phyloP scores from a whole-genome alignment of 2,797 vertebrate genomes.

The Syngnathus acus region DNA sequence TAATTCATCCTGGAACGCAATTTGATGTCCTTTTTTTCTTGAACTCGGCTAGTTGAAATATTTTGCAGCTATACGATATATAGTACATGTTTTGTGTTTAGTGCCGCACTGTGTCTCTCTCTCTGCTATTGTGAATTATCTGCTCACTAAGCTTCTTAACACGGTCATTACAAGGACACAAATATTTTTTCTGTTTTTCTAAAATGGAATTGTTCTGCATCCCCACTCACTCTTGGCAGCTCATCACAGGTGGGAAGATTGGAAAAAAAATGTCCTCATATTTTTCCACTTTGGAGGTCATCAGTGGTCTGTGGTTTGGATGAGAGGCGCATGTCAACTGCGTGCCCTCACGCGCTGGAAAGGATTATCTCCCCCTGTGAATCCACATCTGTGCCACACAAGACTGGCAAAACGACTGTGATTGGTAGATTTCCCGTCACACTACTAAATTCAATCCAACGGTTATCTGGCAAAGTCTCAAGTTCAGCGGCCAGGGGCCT shows the following conservation, averaged over 20 bases:
- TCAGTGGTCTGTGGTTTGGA: constrained; percentile 31
- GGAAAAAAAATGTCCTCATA: constrained; percentile 15
- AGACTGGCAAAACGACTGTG: constrained; percentile 43
- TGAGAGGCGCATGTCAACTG: constrained; percentile 41
- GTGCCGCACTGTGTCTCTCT: constrained; percentile 17
- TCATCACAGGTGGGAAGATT: constrained; percentile 43
- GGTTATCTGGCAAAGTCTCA: constrained; percentile 40
- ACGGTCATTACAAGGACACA: constrained; percentile 58
- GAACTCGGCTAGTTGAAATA: not conserved
- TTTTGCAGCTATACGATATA: not conserved
- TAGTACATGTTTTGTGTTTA: not conserved
- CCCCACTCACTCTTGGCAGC: not conserved
- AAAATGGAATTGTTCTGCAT: not conserved
- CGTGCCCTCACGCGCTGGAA: constrained; percentile 25
- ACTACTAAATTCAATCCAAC: constrained; percentile 48
- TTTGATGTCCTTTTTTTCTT: constrained; percentile 36
- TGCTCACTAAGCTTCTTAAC: constrained; percentile 59
- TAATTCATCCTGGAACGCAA: constrained; percentile 39
- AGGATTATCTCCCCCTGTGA: constrained; percentile 61
- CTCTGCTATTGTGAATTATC: constrained; percentile 49
- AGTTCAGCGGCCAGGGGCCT: constrained; percentile 16
- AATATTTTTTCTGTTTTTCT: constrained; percentile 31
- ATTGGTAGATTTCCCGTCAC: constrained; percentile 53
- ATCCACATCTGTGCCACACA: constrained; percentile 56
- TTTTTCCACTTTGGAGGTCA: constrained; percentile 33